phyloP scores from a whole-genome alignment of 2,888 invertebrate species.

The Ophion ventricosus region DNA sequence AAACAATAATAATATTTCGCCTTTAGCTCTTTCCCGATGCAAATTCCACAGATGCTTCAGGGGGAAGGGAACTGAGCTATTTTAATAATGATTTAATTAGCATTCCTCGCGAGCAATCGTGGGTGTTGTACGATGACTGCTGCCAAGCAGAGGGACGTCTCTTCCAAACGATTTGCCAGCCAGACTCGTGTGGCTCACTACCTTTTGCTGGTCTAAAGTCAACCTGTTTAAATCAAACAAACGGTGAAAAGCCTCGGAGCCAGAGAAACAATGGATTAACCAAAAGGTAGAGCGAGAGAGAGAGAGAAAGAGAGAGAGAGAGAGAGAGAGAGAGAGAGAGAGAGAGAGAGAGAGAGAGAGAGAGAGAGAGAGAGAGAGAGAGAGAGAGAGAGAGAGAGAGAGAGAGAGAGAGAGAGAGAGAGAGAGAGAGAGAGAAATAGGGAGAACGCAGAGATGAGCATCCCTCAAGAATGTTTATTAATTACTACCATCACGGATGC shows the following conservation, averaged over 20 bases:
- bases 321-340: constrained; percentile 62
- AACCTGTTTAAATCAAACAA: constrained; percentile 47
- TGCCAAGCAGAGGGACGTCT: constrained; percentile 9
- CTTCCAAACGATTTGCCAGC: background rate
- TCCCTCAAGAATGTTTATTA: constrained; percentile 80
- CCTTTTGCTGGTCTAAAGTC: constrained; percentile 9
- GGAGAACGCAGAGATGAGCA: constrained; percentile 68
- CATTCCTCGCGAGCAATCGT: constrained; percentile 74
- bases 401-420: too few relatives aligned
- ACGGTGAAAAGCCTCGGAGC: constrained; percentile 32
- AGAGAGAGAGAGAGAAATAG: constrained; percentile 63
- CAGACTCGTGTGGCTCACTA: background rate
- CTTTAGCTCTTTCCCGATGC: constrained; percentile 42
- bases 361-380: constrained; percentile 51
- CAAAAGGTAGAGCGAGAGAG: constrained; percentile 57
- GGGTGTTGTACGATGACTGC: constrained; percentile 9
- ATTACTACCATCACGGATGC: constrained; percentile 71
- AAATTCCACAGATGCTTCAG: constrained; percentile 73
- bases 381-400: constrained; percentile 28
- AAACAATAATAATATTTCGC: constrained; percentile 26
- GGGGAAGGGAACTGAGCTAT: constrained; percentile 73
- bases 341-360: constrained; percentile 63
- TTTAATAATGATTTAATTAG: constrained; percentile 83
- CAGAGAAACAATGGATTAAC: constrained; percentile 71
- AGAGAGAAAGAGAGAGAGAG: constrained; percentile 62